Evolutionary conservation across 2,888 invertebrate species (phyloP).

Genomic region (Tyria jacobaeae): DNA sequence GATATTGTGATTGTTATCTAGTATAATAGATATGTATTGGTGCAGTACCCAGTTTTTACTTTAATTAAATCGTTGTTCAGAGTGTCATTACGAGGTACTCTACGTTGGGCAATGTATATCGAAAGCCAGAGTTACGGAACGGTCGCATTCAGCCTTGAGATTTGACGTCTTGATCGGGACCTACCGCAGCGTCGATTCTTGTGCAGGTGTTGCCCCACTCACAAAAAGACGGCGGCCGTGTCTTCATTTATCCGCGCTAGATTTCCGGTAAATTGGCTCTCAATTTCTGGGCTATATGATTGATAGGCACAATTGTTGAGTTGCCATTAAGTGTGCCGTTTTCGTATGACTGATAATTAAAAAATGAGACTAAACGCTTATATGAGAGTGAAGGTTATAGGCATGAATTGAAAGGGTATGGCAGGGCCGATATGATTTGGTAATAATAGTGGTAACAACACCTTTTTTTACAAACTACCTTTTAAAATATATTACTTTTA

Average conservation of each 20-base stretch:
- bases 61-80: constrained; percentile 64
- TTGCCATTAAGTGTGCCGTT: neutral
- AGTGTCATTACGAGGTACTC: constrained; percentile 67
- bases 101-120: constrained; percentile 74
- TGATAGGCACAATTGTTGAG: constrained; percentile 11
- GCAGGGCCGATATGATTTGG: too few relatives aligned
- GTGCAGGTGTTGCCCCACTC: constrained; percentile 79
- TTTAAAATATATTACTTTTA: too few relatives aligned
- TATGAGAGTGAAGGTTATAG: neutral
- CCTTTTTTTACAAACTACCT: too few relatives aligned
- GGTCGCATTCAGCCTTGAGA: constrained; percentile 80
- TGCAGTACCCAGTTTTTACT: constrained; percentile 37
- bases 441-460: too few relatives aligned
- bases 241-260: constrained; percentile 71
- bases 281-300: constrained; percentile 56
- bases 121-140: constrained; percentile 70
- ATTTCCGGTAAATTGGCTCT: constrained; percentile 71
- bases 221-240: constrained; percentile 79
- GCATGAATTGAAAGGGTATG: too few relatives aligned
- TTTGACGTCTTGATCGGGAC: constrained; percentile 86
- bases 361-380: neutral
- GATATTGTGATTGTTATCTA: neutral
- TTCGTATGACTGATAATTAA: neutral
- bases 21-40: constrained; percentile 29
- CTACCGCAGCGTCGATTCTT: constrained; percentile 81